Evolutionary conservation across 23 tunicate species (phyloP).

Genomic region (Aplidium turbinatum): DNA sequence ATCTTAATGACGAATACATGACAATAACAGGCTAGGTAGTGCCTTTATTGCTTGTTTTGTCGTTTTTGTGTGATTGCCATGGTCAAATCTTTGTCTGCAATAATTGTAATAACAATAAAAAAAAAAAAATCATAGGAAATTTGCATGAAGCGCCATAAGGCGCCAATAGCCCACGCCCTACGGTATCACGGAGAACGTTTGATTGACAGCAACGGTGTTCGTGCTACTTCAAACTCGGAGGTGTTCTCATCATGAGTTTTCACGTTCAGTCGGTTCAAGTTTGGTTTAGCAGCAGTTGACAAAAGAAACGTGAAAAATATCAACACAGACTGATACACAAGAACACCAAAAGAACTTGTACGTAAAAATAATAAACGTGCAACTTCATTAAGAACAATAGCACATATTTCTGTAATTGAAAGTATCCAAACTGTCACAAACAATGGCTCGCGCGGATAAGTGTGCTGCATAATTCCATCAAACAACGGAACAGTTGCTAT

Average conservation of each 20-base stretch:
- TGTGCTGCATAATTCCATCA: slow-evolving; percentile 22
- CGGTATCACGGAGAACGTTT: no score
- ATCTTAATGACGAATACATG: no score
- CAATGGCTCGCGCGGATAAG: slow-evolving; percentile 1
- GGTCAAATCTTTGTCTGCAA: no score
- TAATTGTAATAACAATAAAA: no score
- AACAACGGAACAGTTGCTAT: neutral
- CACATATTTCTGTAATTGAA: neutral
- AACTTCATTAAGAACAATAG: neutral
- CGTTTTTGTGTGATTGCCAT: no score
- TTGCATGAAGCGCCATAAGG: no score
- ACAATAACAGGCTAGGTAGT: no score
- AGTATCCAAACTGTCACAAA: slow-evolving; percentile 4
- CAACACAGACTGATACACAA: neutral
- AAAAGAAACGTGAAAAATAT: slow-evolving; percentile 16
- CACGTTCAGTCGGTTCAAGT: neutral
- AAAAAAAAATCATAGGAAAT: no score
- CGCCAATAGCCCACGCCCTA: no score
- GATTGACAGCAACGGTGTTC: no score
- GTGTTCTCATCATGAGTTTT: neutral
- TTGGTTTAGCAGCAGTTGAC: neutral
- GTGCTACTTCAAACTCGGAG: no score
- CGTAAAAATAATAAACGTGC: neutral
- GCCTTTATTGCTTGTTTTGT: no score
- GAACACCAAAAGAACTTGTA: neutral